These are phyloP conservation scores for Patella depressa DNA, from an alignment of 2,888 invertebrate species.

Conservation along the genomic window DNA sequence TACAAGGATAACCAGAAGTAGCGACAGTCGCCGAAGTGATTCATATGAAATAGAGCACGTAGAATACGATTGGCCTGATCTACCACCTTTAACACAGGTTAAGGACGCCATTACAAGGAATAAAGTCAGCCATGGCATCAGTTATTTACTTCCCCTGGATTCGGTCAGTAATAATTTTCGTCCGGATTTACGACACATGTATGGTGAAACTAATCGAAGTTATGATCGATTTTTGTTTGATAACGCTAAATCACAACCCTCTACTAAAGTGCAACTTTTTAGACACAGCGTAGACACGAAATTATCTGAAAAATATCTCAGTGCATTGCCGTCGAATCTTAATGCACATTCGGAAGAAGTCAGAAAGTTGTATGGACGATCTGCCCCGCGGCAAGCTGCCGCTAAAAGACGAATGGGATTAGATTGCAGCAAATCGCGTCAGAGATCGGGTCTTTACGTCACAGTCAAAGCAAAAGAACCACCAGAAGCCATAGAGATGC, in stretches of 20 bases:
- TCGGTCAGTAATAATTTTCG: constrained; percentile 60
- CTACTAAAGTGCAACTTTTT: constrained; percentile 7
- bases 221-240: background rate
- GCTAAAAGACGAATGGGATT: constrained; percentile 39
- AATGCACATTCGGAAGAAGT: constrained; percentile 60
- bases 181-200: constrained; percentile 64
- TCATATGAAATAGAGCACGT: constrained; percentile 50
- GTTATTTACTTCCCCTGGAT: constrained; percentile 62
- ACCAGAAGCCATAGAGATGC: constrained; percentile 54
- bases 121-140: constrained; percentile 59
- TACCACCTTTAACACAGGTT: constrained; percentile 61
- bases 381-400: constrained; percentile 53
- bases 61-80: constrained; percentile 65
- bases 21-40: background rate
- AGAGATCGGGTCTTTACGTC: constrained; percentile 54
- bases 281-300: constrained; percentile 48
- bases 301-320: constrained; percentile 47
- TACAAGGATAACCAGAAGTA: background rate
- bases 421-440: constrained; percentile 44
- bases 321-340: constrained; percentile 42
- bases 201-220: constrained; percentile 25
- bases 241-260: background rate
- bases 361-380: constrained; percentile 53
- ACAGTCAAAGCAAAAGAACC: constrained; percentile 56
- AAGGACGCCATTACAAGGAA: constrained; percentile 59